A percentile compares a stretch with the other conserved stretches of the same genome.
These are phyloP conservation scores for Panthera leo DNA, from an alignment of 2,113 vertebrate species.

Conservation along the genomic window DNA sequence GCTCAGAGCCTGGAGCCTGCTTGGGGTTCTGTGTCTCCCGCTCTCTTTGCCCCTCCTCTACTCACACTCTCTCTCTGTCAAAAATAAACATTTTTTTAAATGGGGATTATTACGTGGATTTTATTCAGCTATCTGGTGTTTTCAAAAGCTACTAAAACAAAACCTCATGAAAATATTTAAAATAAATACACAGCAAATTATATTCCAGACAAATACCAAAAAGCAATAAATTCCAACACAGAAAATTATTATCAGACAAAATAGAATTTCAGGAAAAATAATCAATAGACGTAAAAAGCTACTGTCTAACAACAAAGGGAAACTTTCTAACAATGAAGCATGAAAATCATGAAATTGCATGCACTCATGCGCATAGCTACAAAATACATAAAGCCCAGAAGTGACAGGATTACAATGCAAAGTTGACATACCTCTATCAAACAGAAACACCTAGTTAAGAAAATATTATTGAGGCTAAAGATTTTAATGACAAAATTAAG, in stretches of 20 bases:
- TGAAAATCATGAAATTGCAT: background rate
- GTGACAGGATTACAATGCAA: background rate
- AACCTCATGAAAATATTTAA: conserved; percentile 38
- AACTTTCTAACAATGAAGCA: conserved; percentile 41
- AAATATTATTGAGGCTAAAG: background rate
- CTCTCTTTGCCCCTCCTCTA: too few relatives aligned
- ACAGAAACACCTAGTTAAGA: conserved; percentile 11
- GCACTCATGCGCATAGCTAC: background rate
- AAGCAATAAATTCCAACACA: conserved; percentile 56
- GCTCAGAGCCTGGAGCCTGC: too few relatives aligned
- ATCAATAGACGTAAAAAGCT: conserved; percentile 48
- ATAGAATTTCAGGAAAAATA: conserved; percentile 60
- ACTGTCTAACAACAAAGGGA: conserved; percentile 26
- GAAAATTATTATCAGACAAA: conserved; percentile 54
- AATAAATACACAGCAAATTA: conserved; percentile 30
- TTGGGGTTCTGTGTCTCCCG: too few relatives aligned
- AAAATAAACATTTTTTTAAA: background rate
- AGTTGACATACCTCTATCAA: background rate
- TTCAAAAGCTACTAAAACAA: conserved; percentile 39
- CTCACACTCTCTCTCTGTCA: too few relatives aligned
- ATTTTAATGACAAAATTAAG: conserved; percentile 42
- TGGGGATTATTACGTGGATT: background rate
- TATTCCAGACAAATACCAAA: conserved; percentile 12
- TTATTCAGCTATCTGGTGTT: background rate
- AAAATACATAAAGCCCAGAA: conserved; percentile 13